Conservation (phyloP, 2,888 invertebrate species). For the Eupithecia exiguata region DNA sequence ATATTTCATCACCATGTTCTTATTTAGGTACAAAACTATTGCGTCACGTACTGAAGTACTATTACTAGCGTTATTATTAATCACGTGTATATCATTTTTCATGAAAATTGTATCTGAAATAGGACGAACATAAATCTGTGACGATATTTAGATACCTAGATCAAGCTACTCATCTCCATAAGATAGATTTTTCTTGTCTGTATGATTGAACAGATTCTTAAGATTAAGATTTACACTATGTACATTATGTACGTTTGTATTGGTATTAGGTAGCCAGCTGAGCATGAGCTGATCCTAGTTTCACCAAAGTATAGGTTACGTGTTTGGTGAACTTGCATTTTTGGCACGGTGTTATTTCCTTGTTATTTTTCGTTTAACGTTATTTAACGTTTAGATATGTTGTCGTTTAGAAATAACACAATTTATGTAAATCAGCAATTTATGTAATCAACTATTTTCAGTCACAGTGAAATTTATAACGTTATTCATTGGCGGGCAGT, state of each 20-base stretch:
- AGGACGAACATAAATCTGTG: not conserved
- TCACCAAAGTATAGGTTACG: not conserved
- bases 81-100: not conserved
- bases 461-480: not conserved
- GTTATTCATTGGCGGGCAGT: not conserved
- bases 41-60: too few species aligned
- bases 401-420: not conserved
- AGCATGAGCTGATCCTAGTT: not conserved
- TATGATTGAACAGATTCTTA: not conserved
- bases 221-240: not conserved
- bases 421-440: not conserved
- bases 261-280: not conserved
- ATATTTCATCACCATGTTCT: constrained; percentile 36
- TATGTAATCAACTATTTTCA: not conserved
- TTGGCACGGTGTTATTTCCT: not conserved
- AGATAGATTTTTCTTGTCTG: not conserved
- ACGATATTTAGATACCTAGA: not conserved
- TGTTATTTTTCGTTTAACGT: too few species aligned
- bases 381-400: too few species aligned
- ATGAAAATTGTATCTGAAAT: not conserved
- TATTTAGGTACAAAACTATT: constrained; percentile 12
- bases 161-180: not conserved
- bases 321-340: not conserved
- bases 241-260: not conserved
- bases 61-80: too few species aligned